phyloP scores from a whole-genome alignment of 2,797 vertebrate species.

The Sebastes wilsoni region DNA sequence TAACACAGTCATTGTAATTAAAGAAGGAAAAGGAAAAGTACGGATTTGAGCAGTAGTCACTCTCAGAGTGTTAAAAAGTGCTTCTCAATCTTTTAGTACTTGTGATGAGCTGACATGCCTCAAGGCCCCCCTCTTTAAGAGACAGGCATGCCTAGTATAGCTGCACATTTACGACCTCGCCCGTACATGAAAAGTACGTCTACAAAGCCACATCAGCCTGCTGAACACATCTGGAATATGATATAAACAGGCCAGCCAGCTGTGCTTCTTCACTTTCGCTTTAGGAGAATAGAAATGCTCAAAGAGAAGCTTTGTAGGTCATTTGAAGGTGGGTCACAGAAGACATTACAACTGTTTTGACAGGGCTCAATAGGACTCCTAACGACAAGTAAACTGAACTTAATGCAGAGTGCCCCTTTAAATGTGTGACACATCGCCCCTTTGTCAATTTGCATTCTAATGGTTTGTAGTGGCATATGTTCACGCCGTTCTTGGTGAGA shows the following conservation, averaged over 20 bases:
- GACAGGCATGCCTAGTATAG: neutral
- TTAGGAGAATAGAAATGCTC: neutral
- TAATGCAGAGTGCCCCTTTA: neutral
- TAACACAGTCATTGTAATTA: neutral
- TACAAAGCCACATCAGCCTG: neutral
- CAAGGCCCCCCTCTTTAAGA: neutral
- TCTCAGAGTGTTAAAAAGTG: neutral
- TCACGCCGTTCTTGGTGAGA: constrained; percentile 12
- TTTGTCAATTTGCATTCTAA: constrained; percentile 4
- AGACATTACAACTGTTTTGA: neutral
- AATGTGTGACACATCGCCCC: neutral
- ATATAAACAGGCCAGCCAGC: neutral
- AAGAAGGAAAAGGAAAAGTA: neutral
- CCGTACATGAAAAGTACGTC: neutral
- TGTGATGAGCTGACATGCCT: neutral
- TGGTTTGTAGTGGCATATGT: neutral
- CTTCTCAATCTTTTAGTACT: neutral
- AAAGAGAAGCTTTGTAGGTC: neutral
- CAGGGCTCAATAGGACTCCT: neutral
- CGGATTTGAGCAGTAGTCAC: neutral
- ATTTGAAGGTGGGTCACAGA: neutral
- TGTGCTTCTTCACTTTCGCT: neutral
- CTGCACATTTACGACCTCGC: neutral
- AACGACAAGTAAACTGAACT: neutral
- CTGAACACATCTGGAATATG: neutral